A percentile compares a stretch with the other conserved stretches of the same genome.
phyloP scores from a whole-genome alignment of 2,888 invertebrate species.

The Drosophila antonietae region DNA sequence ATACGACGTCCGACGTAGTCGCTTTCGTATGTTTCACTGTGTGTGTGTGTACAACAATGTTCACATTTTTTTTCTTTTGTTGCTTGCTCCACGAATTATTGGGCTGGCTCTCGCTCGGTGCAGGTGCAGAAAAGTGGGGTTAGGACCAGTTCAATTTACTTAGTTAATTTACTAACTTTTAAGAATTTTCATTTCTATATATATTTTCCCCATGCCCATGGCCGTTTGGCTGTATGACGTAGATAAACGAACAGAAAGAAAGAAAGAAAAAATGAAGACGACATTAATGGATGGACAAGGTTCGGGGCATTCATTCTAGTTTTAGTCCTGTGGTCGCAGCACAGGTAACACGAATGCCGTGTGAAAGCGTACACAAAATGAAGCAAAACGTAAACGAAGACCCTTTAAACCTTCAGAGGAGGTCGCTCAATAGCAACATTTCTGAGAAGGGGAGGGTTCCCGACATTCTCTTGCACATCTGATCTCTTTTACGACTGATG shows the following conservation, averaged over 20 bases:
- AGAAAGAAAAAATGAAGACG: conserved; percentile 27
- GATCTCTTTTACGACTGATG: conserved; percentile 70
- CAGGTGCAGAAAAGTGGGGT: conserved; percentile 80
- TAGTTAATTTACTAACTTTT: conserved; percentile 35
- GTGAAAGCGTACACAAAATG: conserved; percentile 53
- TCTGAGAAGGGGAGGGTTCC: conserved; percentile 38
- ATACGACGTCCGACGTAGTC: conserved; percentile 39
- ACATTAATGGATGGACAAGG: conserved; percentile 39
- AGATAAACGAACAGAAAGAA: conserved; percentile 9
- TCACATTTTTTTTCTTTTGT: conserved; percentile 72
- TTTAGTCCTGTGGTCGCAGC: conserved; percentile 51
- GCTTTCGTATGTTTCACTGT: conserved; percentile 36
- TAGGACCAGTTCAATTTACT: conserved; percentile 53
- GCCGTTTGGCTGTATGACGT: not conserved
- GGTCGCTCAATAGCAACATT: conserved; percentile 74
- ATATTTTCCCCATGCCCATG: not conserved
- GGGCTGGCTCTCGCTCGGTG: conserved; percentile 67
- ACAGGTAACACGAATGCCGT: conserved; percentile 63
- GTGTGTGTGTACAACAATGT: conserved; percentile 73
- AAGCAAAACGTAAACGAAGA: conserved; percentile 43
- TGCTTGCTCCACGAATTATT: conserved; percentile 73
- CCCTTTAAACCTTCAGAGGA: conserved; percentile 57
- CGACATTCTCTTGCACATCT: conserved; percentile 70
- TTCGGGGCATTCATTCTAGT: conserved; percentile 31
- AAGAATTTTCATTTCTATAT: not conserved